Evolutionary conservation across 1,140 invertebrate species (phyloP).

Genomic region (Magallana angulata): DNA sequence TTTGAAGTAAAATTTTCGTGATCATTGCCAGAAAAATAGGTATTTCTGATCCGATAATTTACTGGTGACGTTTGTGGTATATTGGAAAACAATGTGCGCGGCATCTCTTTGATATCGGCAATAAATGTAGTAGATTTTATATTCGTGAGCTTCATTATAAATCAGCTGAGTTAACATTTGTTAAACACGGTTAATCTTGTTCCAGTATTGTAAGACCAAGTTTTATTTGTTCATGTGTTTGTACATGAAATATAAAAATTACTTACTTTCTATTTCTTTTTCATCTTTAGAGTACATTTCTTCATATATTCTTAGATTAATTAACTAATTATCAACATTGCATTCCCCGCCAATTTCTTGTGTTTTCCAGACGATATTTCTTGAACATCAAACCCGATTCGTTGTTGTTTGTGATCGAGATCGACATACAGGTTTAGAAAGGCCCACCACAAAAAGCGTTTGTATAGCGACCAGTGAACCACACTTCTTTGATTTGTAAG

Average conservation of each 20-base stretch:
- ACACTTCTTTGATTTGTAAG: background rate
- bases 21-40: no score
- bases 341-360: constrained; percentile 19
- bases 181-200: no score
- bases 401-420: background rate
- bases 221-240: no score
- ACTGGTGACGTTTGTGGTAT: no score
- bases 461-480: background rate
- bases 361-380: background rate
- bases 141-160: no score
- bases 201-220: no score
- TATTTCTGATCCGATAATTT: no score
- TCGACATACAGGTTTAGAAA: background rate
- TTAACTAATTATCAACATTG: background rate
- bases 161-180: no score
- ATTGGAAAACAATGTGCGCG: no score
- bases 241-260: background rate
- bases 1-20: no score
- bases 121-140: no score
- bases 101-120: no score
- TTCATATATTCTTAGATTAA: background rate
- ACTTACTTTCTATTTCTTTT: constrained; percentile 16
- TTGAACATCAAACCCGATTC: background rate
- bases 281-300: constrained; percentile 27
- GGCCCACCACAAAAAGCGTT: background rate